Evolutionary conservation across 2,797 vertebrate species (phyloP), one percentile per base, ranked within the genome.

Genomic region (Gambusia yucatana): DNA sequence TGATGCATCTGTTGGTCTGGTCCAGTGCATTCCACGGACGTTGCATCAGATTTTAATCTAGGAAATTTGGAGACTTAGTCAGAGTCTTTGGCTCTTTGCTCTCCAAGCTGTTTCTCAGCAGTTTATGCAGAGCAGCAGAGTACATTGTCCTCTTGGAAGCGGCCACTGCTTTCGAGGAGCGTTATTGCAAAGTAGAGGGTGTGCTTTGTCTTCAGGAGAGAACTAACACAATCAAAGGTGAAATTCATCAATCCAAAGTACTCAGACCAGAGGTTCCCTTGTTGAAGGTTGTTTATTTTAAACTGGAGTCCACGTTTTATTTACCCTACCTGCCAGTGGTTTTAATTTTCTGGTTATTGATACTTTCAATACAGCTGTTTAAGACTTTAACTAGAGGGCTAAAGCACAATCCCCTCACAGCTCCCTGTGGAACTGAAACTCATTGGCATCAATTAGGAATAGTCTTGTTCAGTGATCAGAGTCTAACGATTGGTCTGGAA

Each of bases 401-500:
- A 43, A 77, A 77, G 73, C 69, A 41, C 79, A 89, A 87, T 92
- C 86, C 88, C 83, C 76, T 77, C 75, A 20, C 86, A 39, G 86
- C 77, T 91, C 87, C 86, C 80, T 73, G 75, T 89, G 87, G 87
- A 94, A 86, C 82, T 80, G 77, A 85, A 92, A 91, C 90, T 92
- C 93, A 90, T 90, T 93, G 91, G 88, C 90, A 92, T 94, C 94
- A 94, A 94, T 95, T 94, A 94, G 82, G 84, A 86, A 93, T 92
- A 91, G 92, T 93, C 91, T 93, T 88, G 90, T 93, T 94, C 87
- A 85, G 85, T 93, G 92, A 94, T 94, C 92, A 89, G 89, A 86
- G 88, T 91, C 83, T 94, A 94, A 93, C 78, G 90, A 94, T 94
- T 90, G 89, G 85, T 89, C 84, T 83, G 92, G 88, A 89, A 92